Base-by-base conservation (phyloP, 2,888 invertebrate genomes). In the Melinopterus prodromus region DNA sequence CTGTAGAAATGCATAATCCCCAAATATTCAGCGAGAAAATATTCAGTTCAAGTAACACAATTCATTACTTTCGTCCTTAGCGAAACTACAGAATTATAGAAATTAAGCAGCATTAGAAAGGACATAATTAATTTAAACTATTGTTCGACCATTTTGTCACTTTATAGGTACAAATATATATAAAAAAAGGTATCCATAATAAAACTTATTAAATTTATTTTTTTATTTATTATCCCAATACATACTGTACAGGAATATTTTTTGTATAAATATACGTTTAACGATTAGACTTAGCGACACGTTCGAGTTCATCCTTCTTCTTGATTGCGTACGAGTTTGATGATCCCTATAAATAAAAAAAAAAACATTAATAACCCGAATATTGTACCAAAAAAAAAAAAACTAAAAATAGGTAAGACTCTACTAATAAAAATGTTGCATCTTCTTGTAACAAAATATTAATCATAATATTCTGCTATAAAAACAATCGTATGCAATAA, bases 281-380 rank as follows among this genome's bases (percentile, higher is more conserved):
- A 96, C 99, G 97, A 94, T 99, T 99, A 91, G 99, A 99, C 92
- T 99, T 99, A 89, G 99, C 99, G 86, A 99, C 99, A 94, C 99
- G 97, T 92, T 99, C 99, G 91, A 99, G 93, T 92, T 99, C 99
- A 90, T 99, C 99, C 92, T 99, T 99, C 94, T 99, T 99, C 93
- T 99, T 99, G 92, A 99, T 99, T 86, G 99, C 99, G 88, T 99
- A 99, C 70, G 99, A 99, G 92, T 99, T 99, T 83, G 99, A 99
- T 83, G 99, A 99, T 84, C 99, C 99, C 95, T 95, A 88, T 84
- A 87, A 87, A 80, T 82, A 83, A 81, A 83, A 81, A 84, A 83
- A 80, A 53, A 79, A 82, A 81, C 76, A 79, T n/a, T 12, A 14
- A 71, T 14, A 78, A 16, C 77, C 80, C 69, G 81, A 12, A 75